These are phyloP conservation scores for Tyria jacobaeae DNA, from an alignment of 2,888 invertebrate species.

Conservation along the genomic window DNA sequence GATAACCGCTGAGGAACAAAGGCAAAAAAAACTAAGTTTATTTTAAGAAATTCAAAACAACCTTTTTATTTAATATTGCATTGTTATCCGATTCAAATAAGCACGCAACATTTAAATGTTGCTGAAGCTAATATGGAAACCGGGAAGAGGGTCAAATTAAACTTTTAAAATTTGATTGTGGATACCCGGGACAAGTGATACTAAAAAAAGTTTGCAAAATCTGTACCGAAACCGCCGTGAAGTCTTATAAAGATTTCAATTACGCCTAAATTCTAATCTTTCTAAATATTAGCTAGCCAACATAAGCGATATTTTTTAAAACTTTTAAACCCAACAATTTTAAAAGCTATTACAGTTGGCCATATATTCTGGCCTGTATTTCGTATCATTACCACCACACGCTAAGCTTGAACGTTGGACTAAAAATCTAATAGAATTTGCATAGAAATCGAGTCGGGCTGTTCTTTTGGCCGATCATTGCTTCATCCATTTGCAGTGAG, in stretches of 20 bases:
- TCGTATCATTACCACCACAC: slow-evolving; percentile 24
- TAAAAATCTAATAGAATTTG: slow-evolving; percentile 75
- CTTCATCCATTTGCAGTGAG: slow-evolving; percentile 73
- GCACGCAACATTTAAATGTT: too few species aligned
- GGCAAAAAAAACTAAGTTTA: too few species aligned
- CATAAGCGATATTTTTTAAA: not conserved
- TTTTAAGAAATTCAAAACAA: too few species aligned
- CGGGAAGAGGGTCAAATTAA: too few species aligned
- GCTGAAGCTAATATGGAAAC: too few species aligned
- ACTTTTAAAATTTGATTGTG: too few species aligned
- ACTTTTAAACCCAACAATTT: not conserved
- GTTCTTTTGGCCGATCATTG: slow-evolving; percentile 66
- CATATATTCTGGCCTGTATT: slow-evolving; percentile 11
- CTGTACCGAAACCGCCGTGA: not conserved
- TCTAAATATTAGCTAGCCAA: not conserved
- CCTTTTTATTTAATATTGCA: too few species aligned
- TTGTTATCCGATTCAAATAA: too few species aligned
- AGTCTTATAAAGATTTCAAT: too few species aligned
- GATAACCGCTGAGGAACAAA: too few species aligned
- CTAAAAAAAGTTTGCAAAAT: not conserved
- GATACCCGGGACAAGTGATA: too few species aligned
- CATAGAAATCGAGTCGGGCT: slow-evolving; percentile 74
- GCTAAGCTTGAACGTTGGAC: slow-evolving; percentile 55
- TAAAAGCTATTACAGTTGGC: slow-evolving; percentile 2
- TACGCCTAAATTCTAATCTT: not conserved